These are phyloP conservation scores for Cataglyphis livida DNA, from an alignment of 2,888 invertebrate species.

Conservation along the genomic window DNA sequence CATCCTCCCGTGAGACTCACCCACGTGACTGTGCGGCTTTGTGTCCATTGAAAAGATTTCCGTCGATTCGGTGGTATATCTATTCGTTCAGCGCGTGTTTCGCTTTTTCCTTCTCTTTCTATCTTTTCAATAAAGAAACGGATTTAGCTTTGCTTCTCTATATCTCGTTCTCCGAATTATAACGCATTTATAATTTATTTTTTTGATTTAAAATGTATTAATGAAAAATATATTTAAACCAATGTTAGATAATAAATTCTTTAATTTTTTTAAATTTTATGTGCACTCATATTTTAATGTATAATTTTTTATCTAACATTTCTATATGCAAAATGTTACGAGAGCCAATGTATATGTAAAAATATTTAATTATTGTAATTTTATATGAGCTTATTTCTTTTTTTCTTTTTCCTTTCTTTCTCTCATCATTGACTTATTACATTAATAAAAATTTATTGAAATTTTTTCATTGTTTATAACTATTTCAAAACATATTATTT, in stretches of 20 bases:
- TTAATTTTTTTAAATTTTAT: not conserved
- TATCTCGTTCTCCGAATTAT: constrained; percentile 6
- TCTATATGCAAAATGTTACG: not conserved
- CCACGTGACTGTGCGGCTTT: constrained; percentile 36
- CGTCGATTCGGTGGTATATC: constrained; percentile 62
- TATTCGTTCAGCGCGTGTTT: constrained; percentile 41
- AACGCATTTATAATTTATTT: constrained; percentile 36
- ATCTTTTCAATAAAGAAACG: constrained; percentile 36
- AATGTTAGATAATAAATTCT: constrained; percentile 8
- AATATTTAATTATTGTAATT: not conserved
- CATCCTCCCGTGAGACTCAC: constrained; percentile 62
- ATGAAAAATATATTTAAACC: constrained; percentile 2
- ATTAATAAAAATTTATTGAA: not conserved
- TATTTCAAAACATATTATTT: constrained; percentile 24
- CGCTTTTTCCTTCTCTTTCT: not conserved
- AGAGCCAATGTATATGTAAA: not conserved
- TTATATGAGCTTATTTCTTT: not conserved
- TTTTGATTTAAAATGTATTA: not conserved
- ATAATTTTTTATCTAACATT: not conserved
- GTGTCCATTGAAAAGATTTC: constrained; percentile 62
- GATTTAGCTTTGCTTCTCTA: constrained; percentile 24
- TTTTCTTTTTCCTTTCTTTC: not conserved
- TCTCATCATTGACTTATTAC: not conserved
- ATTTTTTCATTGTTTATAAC: not conserved
- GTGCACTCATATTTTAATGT: not conserved